Base-by-base conservation (phyloP, 2,797 vertebrate species). In the Gobio occitaniae region DNA sequence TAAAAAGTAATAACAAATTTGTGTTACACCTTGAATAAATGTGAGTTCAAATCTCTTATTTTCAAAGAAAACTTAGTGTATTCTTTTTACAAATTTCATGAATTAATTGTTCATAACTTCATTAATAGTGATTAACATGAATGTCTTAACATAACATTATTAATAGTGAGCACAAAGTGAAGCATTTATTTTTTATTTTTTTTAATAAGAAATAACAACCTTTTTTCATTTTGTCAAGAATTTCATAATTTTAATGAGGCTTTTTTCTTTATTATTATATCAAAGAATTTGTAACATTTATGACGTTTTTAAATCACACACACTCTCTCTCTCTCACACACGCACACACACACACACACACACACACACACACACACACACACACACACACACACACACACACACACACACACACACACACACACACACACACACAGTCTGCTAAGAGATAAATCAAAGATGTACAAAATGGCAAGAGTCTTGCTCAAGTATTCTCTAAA, bases 401-500 rank as follows among this genome's bases (percentile, higher is more conserved):
- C 52, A 54, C 17, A 54, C 15, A 52, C 50, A 52, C 15, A 19
- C 52, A 54, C 16, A 61, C 59, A 61, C 21, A n/a, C 8, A 44
- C 8, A 44, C 41, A 44, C 16, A 17, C 8, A 44, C 8, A 44
- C 41, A 44, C 16, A 17, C 6, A 19, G 12, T 15, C 2, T 13
- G 16, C 17, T 38, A 16, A 68, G 32, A 1, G 4, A 68, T 32
- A 41, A n/a, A 77, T 21, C 36, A 77, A 44, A 21, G 38, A 78
- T 16, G 15, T 32, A 16, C 38, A 63, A 63, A 47, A 66, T 59
- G 7, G 2, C 41, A 50, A 48, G 3, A 69, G n/a, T 25, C 65
- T 63, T 21, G 5, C 32, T 29, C n/a, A 83, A 66, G 59, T 29
- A 66, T 66, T 68, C 21, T 66, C 54, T 69, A 19, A 83, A 66